phyloP scores from a whole-genome alignment of 2,888 invertebrate genomes.

The Lamellibrachia columna region DNA sequence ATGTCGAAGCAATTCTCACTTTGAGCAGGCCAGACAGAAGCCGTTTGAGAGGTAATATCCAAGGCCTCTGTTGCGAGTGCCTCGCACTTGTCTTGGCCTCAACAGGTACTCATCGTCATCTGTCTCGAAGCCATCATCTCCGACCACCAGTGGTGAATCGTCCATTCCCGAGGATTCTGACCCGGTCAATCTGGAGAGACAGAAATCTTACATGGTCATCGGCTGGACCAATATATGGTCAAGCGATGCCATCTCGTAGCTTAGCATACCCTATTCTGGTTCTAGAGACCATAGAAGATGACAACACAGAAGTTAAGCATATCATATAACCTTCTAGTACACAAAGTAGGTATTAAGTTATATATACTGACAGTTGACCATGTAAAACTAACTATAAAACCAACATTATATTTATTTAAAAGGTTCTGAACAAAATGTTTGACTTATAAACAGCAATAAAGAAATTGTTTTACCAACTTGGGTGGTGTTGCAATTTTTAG shows the following conservation, averaged over 20 bases:
- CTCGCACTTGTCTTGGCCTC: slow-evolving; percentile 56
- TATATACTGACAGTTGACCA: too few species aligned
- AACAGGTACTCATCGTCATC: slow-evolving; percentile 68
- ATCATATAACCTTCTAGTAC: too few species aligned
- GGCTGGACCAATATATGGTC: not conserved
- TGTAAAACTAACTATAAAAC: not conserved
- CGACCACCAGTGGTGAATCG: slow-evolving; percentile 62
- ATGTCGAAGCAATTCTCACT: slow-evolving; percentile 43
- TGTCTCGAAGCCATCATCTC: slow-evolving; percentile 65
- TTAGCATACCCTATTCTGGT: not conserved
- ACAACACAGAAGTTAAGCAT: not conserved
- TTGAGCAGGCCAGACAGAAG: slow-evolving; percentile 53
- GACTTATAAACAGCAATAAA: not conserved
- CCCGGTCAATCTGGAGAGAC: slow-evolving; percentile 29
- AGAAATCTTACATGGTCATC: not conserved
- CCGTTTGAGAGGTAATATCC: slow-evolving; percentile 52
- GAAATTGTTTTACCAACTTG: too few species aligned
- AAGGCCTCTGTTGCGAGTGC: slow-evolving; percentile 47
- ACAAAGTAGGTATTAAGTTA: too few species aligned
- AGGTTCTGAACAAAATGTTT: not conserved
- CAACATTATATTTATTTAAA: not conserved
- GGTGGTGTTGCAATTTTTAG: too few species aligned
- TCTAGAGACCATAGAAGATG: not conserved
- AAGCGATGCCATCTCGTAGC: not conserved
- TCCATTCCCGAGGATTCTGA: slow-evolving; percentile 50